These are phyloP conservation scores for Erannis defoliaria DNA, from an alignment of 2,888 invertebrate species.

Conservation along the genomic window DNA sequence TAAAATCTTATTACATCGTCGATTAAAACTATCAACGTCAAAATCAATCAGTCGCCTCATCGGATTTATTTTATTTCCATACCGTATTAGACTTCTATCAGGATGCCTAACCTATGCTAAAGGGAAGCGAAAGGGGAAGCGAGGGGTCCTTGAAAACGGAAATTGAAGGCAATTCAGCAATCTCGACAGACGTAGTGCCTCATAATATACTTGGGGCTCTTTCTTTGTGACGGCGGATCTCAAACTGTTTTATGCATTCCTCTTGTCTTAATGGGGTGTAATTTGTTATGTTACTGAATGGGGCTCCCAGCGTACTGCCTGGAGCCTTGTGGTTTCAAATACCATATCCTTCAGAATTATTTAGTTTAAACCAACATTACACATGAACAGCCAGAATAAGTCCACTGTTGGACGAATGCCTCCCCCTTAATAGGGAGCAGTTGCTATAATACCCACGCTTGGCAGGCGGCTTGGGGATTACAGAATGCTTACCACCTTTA, in stretches of 20 bases:
- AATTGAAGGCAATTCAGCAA: slow-evolving; percentile 69
- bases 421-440: too few species aligned
- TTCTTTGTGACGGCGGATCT: slow-evolving; percentile 50
- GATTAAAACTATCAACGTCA: too few species aligned
- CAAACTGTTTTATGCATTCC: slow-evolving; percentile 40
- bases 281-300: slow-evolving; percentile 11
- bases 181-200: slow-evolving; percentile 55
- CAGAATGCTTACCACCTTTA: too few species aligned
- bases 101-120: slow-evolving; percentile 17
- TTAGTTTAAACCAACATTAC: too few species aligned
- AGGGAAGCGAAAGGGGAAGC: slow-evolving; percentile 34
- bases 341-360: too few species aligned
- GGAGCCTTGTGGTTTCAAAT: too few species aligned
- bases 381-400: too few species aligned
- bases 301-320: not conserved
- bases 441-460: too few species aligned
- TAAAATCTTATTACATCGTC: too few species aligned
- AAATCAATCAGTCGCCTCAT: too few species aligned
- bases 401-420: too few species aligned
- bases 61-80: not conserved
- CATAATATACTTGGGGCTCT: slow-evolving; percentile 60
- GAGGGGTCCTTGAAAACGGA: slow-evolving; percentile 57
- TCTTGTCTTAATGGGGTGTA: slow-evolving; percentile 25
- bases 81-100: not conserved
- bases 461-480: too few species aligned